Evolutionary conservation across 2,113 vertebrate species (phyloP), one percentile per base, ranked within the genome.

Genomic region (Gobius niger): DNA sequence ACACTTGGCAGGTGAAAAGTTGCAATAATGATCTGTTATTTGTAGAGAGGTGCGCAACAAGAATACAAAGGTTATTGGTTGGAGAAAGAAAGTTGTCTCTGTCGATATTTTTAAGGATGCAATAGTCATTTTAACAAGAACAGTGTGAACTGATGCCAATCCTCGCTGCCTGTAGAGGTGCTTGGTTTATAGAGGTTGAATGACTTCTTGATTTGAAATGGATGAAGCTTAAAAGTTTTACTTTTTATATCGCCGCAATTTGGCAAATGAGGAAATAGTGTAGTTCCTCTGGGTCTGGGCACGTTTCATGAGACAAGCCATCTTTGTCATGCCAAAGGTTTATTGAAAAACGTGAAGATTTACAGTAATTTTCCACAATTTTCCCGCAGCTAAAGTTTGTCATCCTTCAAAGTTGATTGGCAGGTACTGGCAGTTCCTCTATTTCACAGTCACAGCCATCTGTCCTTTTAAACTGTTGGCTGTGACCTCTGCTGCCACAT

Each of bases 401-500:
- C 19, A 7, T 56, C 10, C 12, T 10, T 56, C 10, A 24, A 6
- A 13, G 19, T 40, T 56, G 53, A 56, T 40, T 56, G 53, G 34
- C 53, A 56, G 53, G 5, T 56, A 34, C 53, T 13, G 53, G 10
- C 53, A 56, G 19, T 60, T n/a, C 14, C 14, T 60, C 57, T 13
- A 14, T 42, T 60, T 44, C 42, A 63, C 41, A 18, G 41, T 46
- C 19, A 14, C 7, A 12, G 57, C 77, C 65, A 61, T 54, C 9
- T 44, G 16, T 9, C 52, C 46, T 53, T 47, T 70, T 42, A 24
- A 47, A 16, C 68, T 70, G 41, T 75, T 75, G 69, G 72, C 15
- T 2, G 10, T 9, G n/a, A 74, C 75, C 81, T 76, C 78, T 56
- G 64, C 75, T 73, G 73, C 78, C 78, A 75, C 70, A 75, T 83